Evolutionary conservation across 2,888 invertebrate genomes (phyloP).

Genomic region (Orchestes rusci): DNA sequence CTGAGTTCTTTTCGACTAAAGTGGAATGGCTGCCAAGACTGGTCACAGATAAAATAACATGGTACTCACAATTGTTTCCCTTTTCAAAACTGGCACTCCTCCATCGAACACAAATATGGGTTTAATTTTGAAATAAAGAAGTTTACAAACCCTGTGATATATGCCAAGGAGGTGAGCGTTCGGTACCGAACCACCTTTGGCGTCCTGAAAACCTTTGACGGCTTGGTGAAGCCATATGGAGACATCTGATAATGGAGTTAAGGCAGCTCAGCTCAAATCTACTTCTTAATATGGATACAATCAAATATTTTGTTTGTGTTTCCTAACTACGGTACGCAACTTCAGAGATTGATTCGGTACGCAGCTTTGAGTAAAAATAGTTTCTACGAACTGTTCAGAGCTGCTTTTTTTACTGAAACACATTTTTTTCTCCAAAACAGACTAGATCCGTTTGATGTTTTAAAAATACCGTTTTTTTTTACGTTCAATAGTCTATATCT

Average conservation of each 20-base stretch:
- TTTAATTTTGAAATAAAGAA: slow-evolving; percentile 89
- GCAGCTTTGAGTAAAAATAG: too few species aligned
- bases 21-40: too few species aligned
- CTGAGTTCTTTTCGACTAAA: slow-evolving; percentile 69
- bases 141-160: slow-evolving; percentile 90
- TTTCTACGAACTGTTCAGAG: too few species aligned
- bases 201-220: slow-evolving; percentile 88
- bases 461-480: too few species aligned
- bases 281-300: neutral
- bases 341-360: too few species aligned
- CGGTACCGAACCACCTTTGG: slow-evolving; percentile 69
- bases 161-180: slow-evolving; percentile 92
- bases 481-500: too few species aligned
- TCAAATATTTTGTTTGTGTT: too few species aligned
- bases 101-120: slow-evolving; percentile 99
- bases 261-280: slow-evolving; percentile 10
- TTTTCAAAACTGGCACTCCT: slow-evolving; percentile 84
- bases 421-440: too few species aligned
- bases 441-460: too few species aligned
- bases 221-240: slow-evolving; percentile 99
- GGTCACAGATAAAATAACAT: too few species aligned
- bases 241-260: slow-evolving; percentile 60
- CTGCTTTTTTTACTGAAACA: too few species aligned
- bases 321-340: too few species aligned
- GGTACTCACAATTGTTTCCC: slow-evolving; percentile 80